Evolutionary conservation across 1,140 invertebrate genomes (phyloP).

Genomic region (Bombus soroeensis): DNA sequence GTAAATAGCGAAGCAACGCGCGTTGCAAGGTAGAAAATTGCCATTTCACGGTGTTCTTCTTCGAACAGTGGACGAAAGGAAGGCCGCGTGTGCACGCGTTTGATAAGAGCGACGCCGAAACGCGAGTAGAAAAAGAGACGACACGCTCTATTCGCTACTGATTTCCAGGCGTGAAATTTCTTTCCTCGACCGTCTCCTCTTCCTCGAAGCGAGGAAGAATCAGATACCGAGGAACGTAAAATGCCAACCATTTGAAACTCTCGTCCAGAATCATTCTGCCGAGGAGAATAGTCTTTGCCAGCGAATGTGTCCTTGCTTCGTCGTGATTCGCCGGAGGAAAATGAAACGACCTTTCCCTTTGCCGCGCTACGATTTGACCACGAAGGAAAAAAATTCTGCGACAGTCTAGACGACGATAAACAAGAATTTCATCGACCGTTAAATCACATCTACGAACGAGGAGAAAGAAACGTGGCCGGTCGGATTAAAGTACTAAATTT

Average conservation of each 20-base stretch:
- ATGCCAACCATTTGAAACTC: slow-evolving; percentile 11
- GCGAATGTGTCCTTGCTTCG: neutral
- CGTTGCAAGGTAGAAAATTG: slow-evolving; percentile 4
- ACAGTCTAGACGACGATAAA: slow-evolving; percentile 5
- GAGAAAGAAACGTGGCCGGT: neutral
- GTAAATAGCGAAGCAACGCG: neutral
- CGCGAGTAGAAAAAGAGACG: neutral
- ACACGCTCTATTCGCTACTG: neutral
- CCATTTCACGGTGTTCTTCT: slow-evolving; percentile 5
- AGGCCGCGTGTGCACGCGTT: too few relatives aligned
- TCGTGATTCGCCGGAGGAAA: slow-evolving; percentile 23
- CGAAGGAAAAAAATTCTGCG: neutral
- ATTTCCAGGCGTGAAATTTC: slow-evolving; percentile 32
- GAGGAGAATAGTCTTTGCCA: slow-evolving; percentile 1
- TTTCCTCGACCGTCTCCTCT: neutral
- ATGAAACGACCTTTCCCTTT: neutral
- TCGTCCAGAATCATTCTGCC: slow-evolving; percentile 16
- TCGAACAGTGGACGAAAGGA: too few relatives aligned
- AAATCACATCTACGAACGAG: slow-evolving; percentile 29
- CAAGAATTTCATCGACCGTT: slow-evolving; percentile 49
- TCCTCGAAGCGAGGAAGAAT: neutral
- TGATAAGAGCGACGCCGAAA: neutral
- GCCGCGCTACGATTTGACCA: slow-evolving; percentile 8
- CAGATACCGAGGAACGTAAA: slow-evolving; percentile 20
- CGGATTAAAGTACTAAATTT: slow-evolving; percentile 49